phyloP scores from a whole-genome alignment of 2,888 invertebrate species.

The Tipula unca region DNA sequence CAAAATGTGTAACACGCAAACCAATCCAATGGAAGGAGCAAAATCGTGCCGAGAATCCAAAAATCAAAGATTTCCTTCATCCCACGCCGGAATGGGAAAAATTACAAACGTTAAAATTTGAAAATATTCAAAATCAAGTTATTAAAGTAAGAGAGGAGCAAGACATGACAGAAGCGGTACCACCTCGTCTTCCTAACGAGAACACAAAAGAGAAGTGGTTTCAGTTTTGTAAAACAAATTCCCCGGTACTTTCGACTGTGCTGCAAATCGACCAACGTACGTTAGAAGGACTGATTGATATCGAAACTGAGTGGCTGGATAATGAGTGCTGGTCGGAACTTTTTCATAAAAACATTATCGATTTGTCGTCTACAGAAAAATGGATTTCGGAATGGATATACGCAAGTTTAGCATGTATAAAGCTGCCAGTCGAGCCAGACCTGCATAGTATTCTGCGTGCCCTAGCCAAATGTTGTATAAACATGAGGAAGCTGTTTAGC shows the following conservation, averaged over 20 bases:
- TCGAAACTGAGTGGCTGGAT: constrained; percentile 34
- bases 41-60: neutral
- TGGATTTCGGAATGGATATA: constrained; percentile 41
- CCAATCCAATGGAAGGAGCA: neutral
- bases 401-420: constrained; percentile 35
- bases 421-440: constrained; percentile 37
- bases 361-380: constrained; percentile 30
- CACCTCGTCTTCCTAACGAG: constrained; percentile 27
- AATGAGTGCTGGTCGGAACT: constrained; percentile 20
- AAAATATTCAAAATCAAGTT: constrained; percentile 30
- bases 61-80: neutral
- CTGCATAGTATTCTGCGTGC: constrained; percentile 36
- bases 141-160: constrained; percentile 28
- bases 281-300: constrained; percentile 35
- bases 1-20: neutral
- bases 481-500: constrained; percentile 32
- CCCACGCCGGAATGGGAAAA: constrained; percentile 38
- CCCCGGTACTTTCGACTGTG: constrained; percentile 34
- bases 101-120: constrained; percentile 33
- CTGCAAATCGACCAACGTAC: constrained; percentile 35
- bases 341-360: constrained; percentile 24
- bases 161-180: neutral
- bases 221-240: constrained; percentile 32
- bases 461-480: constrained; percentile 36
- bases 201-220: constrained; percentile 32